Conservation (phyloP, 2,113 vertebrate species). For the Psophia crepitans region DNA sequence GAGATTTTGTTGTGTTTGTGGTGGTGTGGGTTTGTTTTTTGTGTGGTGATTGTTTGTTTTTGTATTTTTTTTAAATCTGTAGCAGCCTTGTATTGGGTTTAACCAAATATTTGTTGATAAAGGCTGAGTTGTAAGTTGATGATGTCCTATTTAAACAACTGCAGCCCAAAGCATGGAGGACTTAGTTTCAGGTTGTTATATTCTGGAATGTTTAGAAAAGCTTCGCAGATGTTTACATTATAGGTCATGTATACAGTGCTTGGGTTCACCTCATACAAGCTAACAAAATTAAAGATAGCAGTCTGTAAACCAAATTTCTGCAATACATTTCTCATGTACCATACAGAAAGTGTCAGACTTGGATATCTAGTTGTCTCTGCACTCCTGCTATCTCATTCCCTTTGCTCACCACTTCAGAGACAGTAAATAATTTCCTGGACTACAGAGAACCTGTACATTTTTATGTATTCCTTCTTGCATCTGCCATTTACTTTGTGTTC, state of each 20-base stretch:
- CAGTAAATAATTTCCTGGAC: not conserved
- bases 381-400: not conserved
- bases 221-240: not conserved
- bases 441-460: not conserved
- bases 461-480: not conserved
- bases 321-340: not conserved
- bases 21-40: not conserved
- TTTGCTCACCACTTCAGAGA: not conserved
- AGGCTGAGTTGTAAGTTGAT: not conserved
- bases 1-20: not conserved
- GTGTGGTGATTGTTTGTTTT: not conserved
- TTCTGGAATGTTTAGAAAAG: not conserved
- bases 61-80: not conserved
- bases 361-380: not conserved
- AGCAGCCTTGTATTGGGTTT: not conserved
- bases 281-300: not conserved
- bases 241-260: not conserved
- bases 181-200: not conserved
- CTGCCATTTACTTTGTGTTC: not conserved
- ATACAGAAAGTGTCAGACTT: fast-evolving
- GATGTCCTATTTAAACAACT: not conserved
- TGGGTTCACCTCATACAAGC: not conserved
- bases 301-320: not conserved
- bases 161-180: not conserved
- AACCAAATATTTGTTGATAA: not conserved